phyloP scores from a whole-genome alignment of 2,888 invertebrate genomes.

The Brachyopa scutellaris region DNA sequence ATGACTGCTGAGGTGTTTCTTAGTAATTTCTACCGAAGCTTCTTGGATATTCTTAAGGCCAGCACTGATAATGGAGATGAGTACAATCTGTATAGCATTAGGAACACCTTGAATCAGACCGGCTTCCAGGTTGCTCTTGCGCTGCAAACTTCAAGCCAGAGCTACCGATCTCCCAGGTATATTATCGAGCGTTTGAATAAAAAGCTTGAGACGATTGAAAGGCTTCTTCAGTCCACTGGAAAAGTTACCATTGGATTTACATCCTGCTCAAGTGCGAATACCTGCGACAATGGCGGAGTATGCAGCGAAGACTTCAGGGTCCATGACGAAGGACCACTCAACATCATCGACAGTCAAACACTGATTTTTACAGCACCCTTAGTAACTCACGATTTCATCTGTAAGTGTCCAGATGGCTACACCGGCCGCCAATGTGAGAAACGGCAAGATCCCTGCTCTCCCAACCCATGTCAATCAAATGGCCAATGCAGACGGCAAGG shows the following conservation, averaged over 20 bases:
- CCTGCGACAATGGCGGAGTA: constrained; percentile 90
- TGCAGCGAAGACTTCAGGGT: constrained; percentile 89
- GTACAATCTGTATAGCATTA: constrained; percentile 88
- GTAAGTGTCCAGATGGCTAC: constrained; percentile 92
- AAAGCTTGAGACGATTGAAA: constrained; percentile 86
- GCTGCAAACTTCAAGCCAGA: constrained; percentile 83
- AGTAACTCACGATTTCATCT: constrained; percentile 89
- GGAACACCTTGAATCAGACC: constrained; percentile 82
- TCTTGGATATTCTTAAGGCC: constrained; percentile 88
- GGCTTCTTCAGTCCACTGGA: constrained; percentile 83
- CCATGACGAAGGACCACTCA: constrained; percentile 82
- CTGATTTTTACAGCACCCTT: constrained; percentile 92
- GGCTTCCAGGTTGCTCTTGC: constrained; percentile 89
- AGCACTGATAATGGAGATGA: constrained; percentile 86
- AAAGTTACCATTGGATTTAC: constrained; percentile 88
- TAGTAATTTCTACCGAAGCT: constrained; percentile 88
- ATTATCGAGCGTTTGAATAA: constrained; percentile 86
- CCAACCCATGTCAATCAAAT: constrained; percentile 93
- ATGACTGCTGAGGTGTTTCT: constrained; percentile 89
- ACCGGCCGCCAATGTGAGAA: constrained; percentile 92
- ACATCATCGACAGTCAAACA: constrained; percentile 90
- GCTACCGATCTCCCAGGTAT: constrained; percentile 86
- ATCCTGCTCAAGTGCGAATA: constrained; percentile 86
- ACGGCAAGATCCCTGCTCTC: constrained; percentile 94
- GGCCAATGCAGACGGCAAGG: constrained; percentile 93